A percentile compares a stretch with the other conserved stretches of the same genome.
Conservation (phyloP, 2,797 vertebrate species). For the Scleropages formosus region DNA sequence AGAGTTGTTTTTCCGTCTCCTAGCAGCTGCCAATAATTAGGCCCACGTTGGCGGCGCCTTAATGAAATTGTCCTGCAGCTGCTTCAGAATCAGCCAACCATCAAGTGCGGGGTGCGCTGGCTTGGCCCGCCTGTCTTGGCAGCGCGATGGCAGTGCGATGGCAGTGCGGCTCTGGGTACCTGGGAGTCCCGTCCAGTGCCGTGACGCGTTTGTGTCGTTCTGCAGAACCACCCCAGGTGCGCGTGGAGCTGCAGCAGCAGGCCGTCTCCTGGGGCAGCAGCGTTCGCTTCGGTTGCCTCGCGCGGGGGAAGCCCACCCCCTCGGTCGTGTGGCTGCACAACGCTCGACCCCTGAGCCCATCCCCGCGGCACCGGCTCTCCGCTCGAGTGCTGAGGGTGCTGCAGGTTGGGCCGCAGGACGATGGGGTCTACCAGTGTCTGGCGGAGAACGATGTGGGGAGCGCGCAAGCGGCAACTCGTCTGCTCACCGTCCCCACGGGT, state of each 20-base stretch:
- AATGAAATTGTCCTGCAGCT: conserved; percentile 61
- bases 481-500: conserved; percentile 79
- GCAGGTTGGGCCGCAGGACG: conserved; percentile 82
- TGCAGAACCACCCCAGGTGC: conserved; percentile 90
- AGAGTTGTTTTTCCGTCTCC: conserved; percentile 42
- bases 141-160: conserved; percentile 14
- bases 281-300: conserved; percentile 84
- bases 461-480: conserved; percentile 82
- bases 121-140: conserved; percentile 41
- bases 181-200: too few species aligned
- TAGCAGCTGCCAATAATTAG: conserved; percentile 74
- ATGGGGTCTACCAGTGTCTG: conserved; percentile 96
- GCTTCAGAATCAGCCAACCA: conserved; percentile 78
- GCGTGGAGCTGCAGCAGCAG: conserved; percentile 84
- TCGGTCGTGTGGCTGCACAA: conserved; percentile 89
- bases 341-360: conserved; percentile 72
- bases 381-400: conserved; percentile 69
- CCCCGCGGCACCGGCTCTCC: conserved; percentile 77
- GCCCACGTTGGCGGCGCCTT: conserved; percentile 60
- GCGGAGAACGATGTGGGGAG: conserved; percentile 92
- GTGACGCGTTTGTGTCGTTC: not conserved
- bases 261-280: conserved; percentile 80
- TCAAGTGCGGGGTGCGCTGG: conserved; percentile 59
- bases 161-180: not conserved
- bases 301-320: conserved; percentile 83